Conservation (phyloP, 2,888 invertebrate genomes). For the Oligia strigilis region DNA sequence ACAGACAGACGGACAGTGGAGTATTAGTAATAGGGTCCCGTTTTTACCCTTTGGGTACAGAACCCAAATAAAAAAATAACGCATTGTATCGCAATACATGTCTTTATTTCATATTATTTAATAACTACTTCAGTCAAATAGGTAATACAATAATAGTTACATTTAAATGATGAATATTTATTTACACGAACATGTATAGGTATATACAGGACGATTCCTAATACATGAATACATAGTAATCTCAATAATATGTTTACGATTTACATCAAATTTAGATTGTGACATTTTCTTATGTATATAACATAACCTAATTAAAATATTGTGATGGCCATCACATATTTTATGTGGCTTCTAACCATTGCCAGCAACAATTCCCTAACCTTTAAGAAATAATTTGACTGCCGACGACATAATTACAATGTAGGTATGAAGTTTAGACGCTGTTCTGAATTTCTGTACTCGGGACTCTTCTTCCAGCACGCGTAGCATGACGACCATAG, state of each 20-base stretch:
- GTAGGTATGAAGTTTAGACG: background rate
- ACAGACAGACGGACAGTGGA: too few relatives aligned
- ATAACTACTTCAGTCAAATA: slow-evolving; percentile 64
- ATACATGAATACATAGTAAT: slow-evolving; percentile 33
- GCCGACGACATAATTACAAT: background rate
- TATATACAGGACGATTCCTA: slow-evolving; percentile 41
- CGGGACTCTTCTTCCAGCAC: background rate
- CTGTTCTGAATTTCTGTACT: background rate
- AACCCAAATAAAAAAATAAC: background rate
- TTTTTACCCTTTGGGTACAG: too few relatives aligned
- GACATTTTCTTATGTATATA: slow-evolving; percentile 16
- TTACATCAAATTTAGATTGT: slow-evolving; percentile 32
- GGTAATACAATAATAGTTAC: slow-evolving; percentile 53
- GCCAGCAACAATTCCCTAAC: background rate
- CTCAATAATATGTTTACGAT: slow-evolving; percentile 40
- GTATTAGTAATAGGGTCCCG: too few relatives aligned
- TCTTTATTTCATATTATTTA: slow-evolving; percentile 61
- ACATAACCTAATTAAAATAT: background rate
- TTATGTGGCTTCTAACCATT: background rate
- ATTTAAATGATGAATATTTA: slow-evolving; percentile 52
- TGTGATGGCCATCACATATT: background rate
- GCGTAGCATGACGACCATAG: too few relatives aligned
- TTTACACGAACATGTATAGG: slow-evolving; percentile 48
- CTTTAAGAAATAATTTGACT: background rate
- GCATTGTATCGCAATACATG: slow-evolving; percentile 50